Evolutionary conservation across 2,888 invertebrate species (phyloP).

Genomic region (Erebia aethiops): DNA sequence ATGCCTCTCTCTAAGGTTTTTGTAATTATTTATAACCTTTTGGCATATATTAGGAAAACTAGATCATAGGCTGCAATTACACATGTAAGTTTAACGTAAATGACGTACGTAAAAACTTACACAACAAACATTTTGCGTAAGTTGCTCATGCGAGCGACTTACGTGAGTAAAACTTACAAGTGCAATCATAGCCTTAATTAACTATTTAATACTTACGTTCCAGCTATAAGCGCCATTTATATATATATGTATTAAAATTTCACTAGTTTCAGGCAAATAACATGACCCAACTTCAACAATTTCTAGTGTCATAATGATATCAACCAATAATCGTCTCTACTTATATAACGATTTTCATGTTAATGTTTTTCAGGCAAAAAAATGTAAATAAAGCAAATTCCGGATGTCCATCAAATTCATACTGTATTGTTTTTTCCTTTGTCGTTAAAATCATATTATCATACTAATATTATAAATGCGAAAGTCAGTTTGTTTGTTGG

Average conservation of each 20-base stretch:
- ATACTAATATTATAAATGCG: too few relatives aligned
- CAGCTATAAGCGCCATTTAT: constrained; percentile 50
- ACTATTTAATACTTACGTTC: constrained; percentile 49
- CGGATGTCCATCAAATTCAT: background rate
- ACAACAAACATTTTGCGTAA: too few relatives aligned
- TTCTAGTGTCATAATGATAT: background rate
- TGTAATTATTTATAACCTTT: too few relatives aligned
- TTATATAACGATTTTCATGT: constrained; percentile 3
- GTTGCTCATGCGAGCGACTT: too few relatives aligned
- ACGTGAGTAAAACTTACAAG: too few relatives aligned
- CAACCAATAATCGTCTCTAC: background rate
- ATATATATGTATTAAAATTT: background rate
- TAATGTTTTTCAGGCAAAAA: background rate
- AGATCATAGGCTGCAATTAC: too few relatives aligned
- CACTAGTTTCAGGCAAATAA: background rate
- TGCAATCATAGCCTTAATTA: background rate
- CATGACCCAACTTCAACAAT: background rate
- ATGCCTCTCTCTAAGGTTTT: too few relatives aligned
- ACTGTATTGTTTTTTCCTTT: background rate
- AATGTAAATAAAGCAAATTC: background rate
- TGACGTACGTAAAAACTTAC: too few relatives aligned
- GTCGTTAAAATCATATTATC: too few relatives aligned
- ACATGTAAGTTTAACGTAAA: too few relatives aligned
- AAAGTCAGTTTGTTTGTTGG: too few relatives aligned
- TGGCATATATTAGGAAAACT: too few relatives aligned